Percentiles rank a stretch among this genome's conserved stretches.
Evolutionary conservation across 2,113 vertebrate species (phyloP).

Genomic region (Theropithecus gelada): DNA sequence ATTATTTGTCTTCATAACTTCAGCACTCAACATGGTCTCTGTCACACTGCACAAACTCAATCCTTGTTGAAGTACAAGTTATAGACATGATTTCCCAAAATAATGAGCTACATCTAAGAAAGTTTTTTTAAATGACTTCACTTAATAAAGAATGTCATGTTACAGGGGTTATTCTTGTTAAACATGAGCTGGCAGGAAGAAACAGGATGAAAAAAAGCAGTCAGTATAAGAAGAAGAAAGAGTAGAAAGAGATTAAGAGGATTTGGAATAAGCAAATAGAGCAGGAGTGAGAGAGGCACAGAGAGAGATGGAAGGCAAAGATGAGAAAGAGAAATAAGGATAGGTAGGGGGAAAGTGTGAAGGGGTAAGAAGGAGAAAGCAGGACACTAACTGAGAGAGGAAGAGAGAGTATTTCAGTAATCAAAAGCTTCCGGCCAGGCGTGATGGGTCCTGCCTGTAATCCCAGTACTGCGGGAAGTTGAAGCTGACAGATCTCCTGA

Average conservation of each 20-base stretch:
- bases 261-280: background rate
- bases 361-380: background rate
- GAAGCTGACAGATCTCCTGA: no score
- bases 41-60: background rate
- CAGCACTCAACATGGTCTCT: background rate
- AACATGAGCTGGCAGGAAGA: background rate
- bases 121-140: background rate
- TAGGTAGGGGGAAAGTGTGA: background rate
- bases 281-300: background rate
- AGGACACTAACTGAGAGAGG: fast-evolving
- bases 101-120: background rate
- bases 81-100: background rate
- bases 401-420: background rate
- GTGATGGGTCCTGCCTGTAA: no score
- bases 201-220: background rate
- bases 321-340: background rate
- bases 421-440: background rate
- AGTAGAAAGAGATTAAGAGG: background rate
- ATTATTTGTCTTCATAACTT: background rate
- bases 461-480: no score
- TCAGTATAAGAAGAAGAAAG: background rate
- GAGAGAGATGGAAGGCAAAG: background rate
- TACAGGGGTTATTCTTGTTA: background rate
- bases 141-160: background rate
- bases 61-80: background rate